These are phyloP conservation scores for Drosophila subsilvestris DNA, from an alignment of 2,888 invertebrate genomes.

Conservation along the genomic window DNA sequence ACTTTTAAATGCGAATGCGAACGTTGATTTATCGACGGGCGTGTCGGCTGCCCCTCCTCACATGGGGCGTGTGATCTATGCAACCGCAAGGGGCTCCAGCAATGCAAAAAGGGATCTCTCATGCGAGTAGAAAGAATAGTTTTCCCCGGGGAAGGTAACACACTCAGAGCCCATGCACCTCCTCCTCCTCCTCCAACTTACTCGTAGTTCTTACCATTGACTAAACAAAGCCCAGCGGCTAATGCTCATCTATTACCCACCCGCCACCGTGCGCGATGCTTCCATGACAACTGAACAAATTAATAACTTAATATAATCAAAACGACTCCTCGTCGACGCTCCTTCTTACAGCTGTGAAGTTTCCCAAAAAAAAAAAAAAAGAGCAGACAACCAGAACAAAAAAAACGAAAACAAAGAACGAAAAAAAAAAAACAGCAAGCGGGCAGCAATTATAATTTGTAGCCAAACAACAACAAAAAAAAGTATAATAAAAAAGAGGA, in stretches of 20 bases:
- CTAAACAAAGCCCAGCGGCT: conserved; percentile 45
- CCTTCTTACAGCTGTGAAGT: conserved; percentile 71
- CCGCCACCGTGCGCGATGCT: conserved; percentile 13
- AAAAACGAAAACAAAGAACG: conserved; percentile 55
- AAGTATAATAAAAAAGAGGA: conserved; percentile 44
- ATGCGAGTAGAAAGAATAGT: background rate
- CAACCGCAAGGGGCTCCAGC: conserved; percentile 2
- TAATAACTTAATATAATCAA: conserved; percentile 79
- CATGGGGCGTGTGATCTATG: conserved; percentile 20
- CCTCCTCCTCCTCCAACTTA: background rate
- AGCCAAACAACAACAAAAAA: conserved; percentile 41
- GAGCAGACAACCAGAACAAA: conserved; percentile 16
- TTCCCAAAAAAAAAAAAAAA: conserved; percentile 72
- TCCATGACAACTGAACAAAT: conserved; percentile 79
- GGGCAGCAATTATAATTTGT: conserved; percentile 74
- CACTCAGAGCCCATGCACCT: background rate
- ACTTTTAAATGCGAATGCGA: conserved; percentile 35
- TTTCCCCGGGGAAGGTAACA: background rate
- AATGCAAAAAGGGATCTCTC: too few species aligned
- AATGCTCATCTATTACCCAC: conserved; percentile 25
- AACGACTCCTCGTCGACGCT: conserved; percentile 54
- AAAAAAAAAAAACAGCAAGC: conserved; percentile 61
- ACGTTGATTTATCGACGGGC: conserved; percentile 56
- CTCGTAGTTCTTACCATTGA: conserved; percentile 38
- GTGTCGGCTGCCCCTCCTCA: conserved; percentile 15